A percentile compares a stretch with the other conserved stretches of the same genome.
These are phyloP conservation scores for Plutomurus gul DNA, from an alignment of 1,140 invertebrate genomes.

Conservation along the genomic window DNA sequence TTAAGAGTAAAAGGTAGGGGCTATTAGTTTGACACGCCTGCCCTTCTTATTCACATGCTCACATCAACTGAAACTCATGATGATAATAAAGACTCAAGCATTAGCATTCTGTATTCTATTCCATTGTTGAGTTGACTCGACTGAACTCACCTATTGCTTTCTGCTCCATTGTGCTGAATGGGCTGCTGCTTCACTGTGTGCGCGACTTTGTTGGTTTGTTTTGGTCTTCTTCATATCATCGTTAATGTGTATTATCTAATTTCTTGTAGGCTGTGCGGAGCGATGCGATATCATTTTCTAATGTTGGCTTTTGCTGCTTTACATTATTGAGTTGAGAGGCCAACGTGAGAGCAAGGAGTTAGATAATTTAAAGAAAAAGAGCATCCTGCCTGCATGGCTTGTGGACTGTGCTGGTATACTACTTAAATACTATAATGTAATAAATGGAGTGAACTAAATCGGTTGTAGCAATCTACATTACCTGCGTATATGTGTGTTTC, in stretches of 20 bases:
- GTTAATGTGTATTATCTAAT: slow-evolving; percentile 15
- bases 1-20: slow-evolving; percentile 10
- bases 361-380: slow-evolving; percentile 13
- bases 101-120: slow-evolving; percentile 8
- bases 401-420: not conserved
- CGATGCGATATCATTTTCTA: slow-evolving; percentile 7
- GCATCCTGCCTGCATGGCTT: slow-evolving; percentile 10
- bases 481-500: too few relatives aligned
- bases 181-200: too few relatives aligned
- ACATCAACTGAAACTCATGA: slow-evolving; percentile 30
- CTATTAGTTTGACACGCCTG: slow-evolving; percentile 40
- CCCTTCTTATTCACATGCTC: slow-evolving; percentile 22
- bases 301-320: not conserved
- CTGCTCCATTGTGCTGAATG: not conserved
- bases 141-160: not conserved
- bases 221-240: not conserved
- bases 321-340: too few relatives aligned
- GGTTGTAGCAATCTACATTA: not conserved
- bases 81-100: slow-evolving; percentile 26
- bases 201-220: slow-evolving; percentile 6
- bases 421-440: too few relatives aligned
- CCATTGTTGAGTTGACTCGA: not conserved
- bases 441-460: not conserved
- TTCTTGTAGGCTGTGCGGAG: not conserved
- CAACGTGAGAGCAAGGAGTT: not conserved